These are phyloP conservation scores for Halotydeus destructor DNA, from an alignment of 1,140 invertebrate species.

Conservation along the genomic window DNA sequence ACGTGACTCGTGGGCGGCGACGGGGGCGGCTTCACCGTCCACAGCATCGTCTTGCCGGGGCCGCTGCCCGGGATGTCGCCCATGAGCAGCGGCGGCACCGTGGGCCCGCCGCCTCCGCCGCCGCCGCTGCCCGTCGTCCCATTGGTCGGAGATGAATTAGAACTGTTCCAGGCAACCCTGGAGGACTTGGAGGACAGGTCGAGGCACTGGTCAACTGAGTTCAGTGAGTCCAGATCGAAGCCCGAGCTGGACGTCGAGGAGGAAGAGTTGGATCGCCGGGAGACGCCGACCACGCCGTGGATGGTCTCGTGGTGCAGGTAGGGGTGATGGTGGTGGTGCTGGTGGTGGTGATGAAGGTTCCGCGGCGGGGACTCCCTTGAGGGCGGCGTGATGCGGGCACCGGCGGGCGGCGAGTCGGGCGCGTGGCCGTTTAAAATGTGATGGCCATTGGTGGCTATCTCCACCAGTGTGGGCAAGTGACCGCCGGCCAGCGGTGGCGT, in stretches of 20 bases:
- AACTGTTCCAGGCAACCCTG: neutral
- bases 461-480: no score
- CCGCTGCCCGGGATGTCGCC: conserved; percentile 7
- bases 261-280: conserved; percentile 20
- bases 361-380: neutral
- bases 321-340: no score
- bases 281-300: conserved; percentile 32
- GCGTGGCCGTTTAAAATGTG: no score
- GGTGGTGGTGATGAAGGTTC: no score
- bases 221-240: conserved; percentile 6
- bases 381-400: neutral
- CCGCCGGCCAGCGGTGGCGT: no score
- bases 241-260: neutral
- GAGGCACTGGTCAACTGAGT: conserved; percentile 7
- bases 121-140: neutral
- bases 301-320: no score
- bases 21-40: neutral
- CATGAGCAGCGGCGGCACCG: conserved; percentile 6
- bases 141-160: neutral
- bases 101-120: neutral
- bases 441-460: no score
- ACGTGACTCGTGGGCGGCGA: neutral
- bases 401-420: no score
- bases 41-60: conserved; percentile 8
- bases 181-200: neutral